Evolutionary conservation across 2,113 vertebrate species (phyloP).

Genomic region (Brachirus orientalis): DNA sequence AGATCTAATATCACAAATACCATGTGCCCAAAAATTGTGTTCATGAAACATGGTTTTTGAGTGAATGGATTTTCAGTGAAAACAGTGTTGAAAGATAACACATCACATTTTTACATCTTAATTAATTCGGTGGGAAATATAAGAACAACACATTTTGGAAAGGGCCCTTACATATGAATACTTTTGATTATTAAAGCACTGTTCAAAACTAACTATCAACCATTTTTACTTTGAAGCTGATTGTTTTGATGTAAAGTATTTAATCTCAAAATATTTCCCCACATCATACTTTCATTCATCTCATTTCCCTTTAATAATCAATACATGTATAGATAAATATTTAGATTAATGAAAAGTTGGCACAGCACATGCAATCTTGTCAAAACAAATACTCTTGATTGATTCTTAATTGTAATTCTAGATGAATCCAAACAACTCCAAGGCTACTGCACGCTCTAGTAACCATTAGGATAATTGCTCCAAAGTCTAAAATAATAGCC

Average conservation of each 20-base stretch:
- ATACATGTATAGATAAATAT: conserved; percentile 9
- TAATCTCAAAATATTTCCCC: too few relatives aligned
- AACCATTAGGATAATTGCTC: conserved; percentile 79
- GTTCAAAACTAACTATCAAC: not conserved
- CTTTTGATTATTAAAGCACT: too few relatives aligned
- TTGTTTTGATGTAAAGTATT: too few relatives aligned
- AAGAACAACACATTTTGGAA: not conserved
- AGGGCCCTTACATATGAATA: too few relatives aligned
- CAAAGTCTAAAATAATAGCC: conserved; percentile 78
- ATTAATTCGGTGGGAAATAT: not conserved
- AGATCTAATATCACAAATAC: conserved; percentile 5
- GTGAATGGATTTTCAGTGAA: too few relatives aligned
- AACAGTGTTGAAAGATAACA: too few relatives aligned
- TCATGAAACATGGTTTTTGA: too few relatives aligned
- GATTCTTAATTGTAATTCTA: conserved; percentile 36
- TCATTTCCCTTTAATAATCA: not conserved
- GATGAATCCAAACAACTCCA: conserved; percentile 35
- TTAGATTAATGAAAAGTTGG: conserved; percentile 7
- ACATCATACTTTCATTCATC: too few relatives aligned
- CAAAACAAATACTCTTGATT: conserved; percentile 31
- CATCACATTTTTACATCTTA: too few relatives aligned
- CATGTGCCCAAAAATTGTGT: too few relatives aligned
- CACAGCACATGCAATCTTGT: conserved; percentile 5
- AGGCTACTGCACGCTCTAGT: conserved; percentile 45
- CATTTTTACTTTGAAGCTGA: too few relatives aligned